Evolutionary conservation across 2,797 vertebrate species (phyloP), one percentile per base, ranked within the genome.

Genomic region (Lepidocolaptes lacrymiger): DNA sequence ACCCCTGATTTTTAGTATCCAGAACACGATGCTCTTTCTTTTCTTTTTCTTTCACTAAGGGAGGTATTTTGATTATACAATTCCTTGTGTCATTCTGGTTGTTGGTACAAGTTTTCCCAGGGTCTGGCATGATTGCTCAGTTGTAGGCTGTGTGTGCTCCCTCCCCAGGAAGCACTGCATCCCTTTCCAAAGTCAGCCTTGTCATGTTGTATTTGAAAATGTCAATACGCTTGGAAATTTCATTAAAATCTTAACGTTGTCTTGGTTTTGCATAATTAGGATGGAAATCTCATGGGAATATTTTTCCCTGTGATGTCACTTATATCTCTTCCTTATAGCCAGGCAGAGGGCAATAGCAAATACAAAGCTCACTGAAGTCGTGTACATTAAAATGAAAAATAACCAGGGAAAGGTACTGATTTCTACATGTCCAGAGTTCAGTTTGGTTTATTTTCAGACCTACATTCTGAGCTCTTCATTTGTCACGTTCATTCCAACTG

Each of bases 211-310:
- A 19, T 88, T 86, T 73, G 59, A 86, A 91, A 84, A 90, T 66
- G 55, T 85, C 88, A 67, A 34, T 76, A 87, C 5, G 2, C 66
- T 62, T 82, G 77, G 80, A 93, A 94, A 67, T 91, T 59, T 73
- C 67, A 85, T 95, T 91, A 79, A 95, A 93, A 86, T 59, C 59
- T 81, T 73, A 88, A 78, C 0, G 0, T 93, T 88, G 41, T 76
- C 85, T 92, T 85, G 55, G 41, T 32, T 67, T 93, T 94, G 43
- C 51, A n/a, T 90, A 88, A 79, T 75, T 86, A 73, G 63, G 59
- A 49, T 69, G 68, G 52, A 86, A 91, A 66, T 63, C 83, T 86
- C 63, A 1, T 9, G 28, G 56, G 77, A 66, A 56, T 90, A 52
- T 51, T 91, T 88, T 63, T 82, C 34, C 59, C 44, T 62, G 19